Conservation (phyloP, 2,888 invertebrate species). For the Sarcophaga variegata region DNA sequence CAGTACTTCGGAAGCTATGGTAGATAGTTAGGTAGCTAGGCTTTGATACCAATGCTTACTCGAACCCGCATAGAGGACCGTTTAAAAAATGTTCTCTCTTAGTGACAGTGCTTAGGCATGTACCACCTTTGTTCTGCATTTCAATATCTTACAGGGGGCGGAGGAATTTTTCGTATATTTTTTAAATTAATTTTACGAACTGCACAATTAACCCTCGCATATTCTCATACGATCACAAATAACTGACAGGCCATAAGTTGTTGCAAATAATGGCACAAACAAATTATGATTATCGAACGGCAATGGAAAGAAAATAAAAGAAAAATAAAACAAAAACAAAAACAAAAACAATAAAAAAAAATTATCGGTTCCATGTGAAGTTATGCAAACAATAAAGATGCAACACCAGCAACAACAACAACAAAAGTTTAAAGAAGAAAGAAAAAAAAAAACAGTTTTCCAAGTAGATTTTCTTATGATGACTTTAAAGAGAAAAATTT, state of each 20-base stretch:
- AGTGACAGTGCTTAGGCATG: too few species aligned
- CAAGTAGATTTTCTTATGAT: background rate
- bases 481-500: background rate
- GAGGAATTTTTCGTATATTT: too few species aligned
- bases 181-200: too few species aligned
- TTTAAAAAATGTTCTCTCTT: too few species aligned
- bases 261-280: slow-evolving; percentile 9
- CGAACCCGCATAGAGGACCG: too few species aligned
- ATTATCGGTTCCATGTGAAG: slow-evolving; percentile 21
- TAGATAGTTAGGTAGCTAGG: too few species aligned
- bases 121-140: too few species aligned
- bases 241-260: slow-evolving; percentile 35
- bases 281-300: slow-evolving; percentile 9
- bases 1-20: too few species aligned
- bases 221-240: background rate
- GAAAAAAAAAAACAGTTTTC: slow-evolving; percentile 8
- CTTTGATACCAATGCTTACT: too few species aligned
- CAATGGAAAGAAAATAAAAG: slow-evolving; percentile 12
- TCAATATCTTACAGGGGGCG: too few species aligned
- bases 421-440: slow-evolving; percentile 7
- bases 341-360: background rate
- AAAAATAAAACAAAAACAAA: background rate
- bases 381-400: slow-evolving; percentile 41
- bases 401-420: slow-evolving; percentile 28
- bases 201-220: background rate